Evolutionary conservation across 1,140 invertebrate genomes (phyloP).

Genomic region (Melanaphis sacchari): DNA sequence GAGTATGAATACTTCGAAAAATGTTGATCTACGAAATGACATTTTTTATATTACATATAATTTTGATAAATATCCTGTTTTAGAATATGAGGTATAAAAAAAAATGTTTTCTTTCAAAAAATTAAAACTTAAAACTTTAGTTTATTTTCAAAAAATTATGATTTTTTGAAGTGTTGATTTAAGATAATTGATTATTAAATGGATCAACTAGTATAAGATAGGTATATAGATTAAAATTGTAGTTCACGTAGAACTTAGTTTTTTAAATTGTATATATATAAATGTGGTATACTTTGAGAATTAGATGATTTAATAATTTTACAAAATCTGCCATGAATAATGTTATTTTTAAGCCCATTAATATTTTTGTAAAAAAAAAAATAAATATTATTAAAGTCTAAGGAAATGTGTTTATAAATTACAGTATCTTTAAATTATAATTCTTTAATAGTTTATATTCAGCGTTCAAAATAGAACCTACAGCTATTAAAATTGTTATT

Average conservation of each 20-base stretch:
- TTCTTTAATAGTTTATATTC: conserved; percentile 51
- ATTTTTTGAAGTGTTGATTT: not conserved
- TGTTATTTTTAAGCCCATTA: conserved; percentile 31
- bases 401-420: conserved; percentile 42
- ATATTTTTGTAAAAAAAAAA: not conserved
- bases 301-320: conserved; percentile 11
- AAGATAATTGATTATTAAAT: not conserved
- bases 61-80: not conserved
- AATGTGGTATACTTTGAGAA: not conserved
- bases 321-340: not conserved
- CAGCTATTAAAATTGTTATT: conserved; percentile 44
- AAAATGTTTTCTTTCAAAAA: not conserved
- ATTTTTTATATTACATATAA: not conserved
- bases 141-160: not conserved
- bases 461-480: conserved; percentile 48
- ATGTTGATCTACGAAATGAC: no score
- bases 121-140: not conserved
- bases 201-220: not conserved
- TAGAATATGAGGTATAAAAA: not conserved
- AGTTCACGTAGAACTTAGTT: not conserved
- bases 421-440: conserved; percentile 44
- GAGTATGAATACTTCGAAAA: no score
- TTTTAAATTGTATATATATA: not conserved
- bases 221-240: not conserved
- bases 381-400: conserved; percentile 25